Conservation (phyloP, 1,140 invertebrate genomes). For the Drosophila repleta region DNA sequence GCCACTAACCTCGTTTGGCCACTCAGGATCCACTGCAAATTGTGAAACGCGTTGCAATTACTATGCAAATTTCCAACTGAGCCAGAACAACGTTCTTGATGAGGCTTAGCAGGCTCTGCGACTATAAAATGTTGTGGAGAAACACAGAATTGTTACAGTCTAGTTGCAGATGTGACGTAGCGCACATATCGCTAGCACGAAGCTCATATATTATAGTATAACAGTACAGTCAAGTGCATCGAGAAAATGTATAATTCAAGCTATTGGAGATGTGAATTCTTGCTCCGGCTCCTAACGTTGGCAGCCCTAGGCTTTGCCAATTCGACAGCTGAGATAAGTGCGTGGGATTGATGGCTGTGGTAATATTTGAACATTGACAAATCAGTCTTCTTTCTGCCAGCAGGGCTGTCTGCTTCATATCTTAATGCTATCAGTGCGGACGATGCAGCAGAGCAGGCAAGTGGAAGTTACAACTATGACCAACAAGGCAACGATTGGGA, state of each 20-base stretch:
- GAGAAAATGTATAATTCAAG: slow-evolving; percentile 23
- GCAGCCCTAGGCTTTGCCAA: slow-evolving; percentile 5
- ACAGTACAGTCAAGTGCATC: not conserved
- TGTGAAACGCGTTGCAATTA: slow-evolving; percentile 47
- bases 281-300: slow-evolving; percentile 23
- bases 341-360: not conserved
- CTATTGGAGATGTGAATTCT: slow-evolving; percentile 7
- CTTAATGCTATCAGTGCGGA: slow-evolving; percentile 39
- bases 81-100: slow-evolving; percentile 5
- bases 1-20: slow-evolving; percentile 59
- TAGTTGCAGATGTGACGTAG: too few relatives aligned
- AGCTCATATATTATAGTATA: too few relatives aligned
- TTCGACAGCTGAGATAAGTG: slow-evolving; percentile 28
- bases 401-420: slow-evolving; percentile 49
- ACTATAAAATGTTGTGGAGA: too few relatives aligned
- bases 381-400: not conserved
- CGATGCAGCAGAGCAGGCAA: slow-evolving; percentile 22
- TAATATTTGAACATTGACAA: too few relatives aligned
- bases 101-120: too few relatives aligned
- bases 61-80: slow-evolving; percentile 57
- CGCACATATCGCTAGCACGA: too few relatives aligned
- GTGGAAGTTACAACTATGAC: slow-evolving; percentile 65
- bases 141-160: too few relatives aligned
- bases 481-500: slow-evolving; percentile 65
- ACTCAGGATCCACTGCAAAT: slow-evolving; percentile 40